Conservation (phyloP, 2,888 invertebrate species). For the Hymenopus coronatus region DNA sequence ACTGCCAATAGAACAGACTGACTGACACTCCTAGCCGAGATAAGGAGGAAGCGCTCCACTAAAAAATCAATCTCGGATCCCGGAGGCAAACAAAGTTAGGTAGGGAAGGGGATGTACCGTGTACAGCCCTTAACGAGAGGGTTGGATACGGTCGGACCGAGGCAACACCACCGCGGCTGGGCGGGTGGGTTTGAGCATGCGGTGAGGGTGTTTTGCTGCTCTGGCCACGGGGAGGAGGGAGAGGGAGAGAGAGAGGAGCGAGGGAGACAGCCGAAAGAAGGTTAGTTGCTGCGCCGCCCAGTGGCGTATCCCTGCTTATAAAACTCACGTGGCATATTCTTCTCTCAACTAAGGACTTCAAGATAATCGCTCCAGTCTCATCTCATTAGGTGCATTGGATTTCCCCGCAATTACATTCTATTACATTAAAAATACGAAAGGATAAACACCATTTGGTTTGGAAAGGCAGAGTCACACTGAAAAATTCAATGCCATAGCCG, state of each 20-base stretch:
- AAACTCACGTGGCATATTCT: neutral
- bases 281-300: conserved; percentile 3
- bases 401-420: too few relatives aligned
- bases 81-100: neutral
- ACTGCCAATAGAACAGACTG: neutral
- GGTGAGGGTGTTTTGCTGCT: conserved; percentile 20
- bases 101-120: neutral
- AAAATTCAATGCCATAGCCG: too few relatives aligned
- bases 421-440: too few relatives aligned
- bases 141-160: conserved; percentile 2
- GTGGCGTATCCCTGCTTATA: neutral
- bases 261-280: neutral
- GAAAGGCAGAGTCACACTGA: too few relatives aligned
- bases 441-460: too few relatives aligned
- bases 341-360: neutral
- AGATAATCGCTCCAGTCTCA: neutral
- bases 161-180: neutral
- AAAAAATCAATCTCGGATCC: conserved; percentile 1
- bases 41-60: neutral
- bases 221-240: conserved; percentile 6
- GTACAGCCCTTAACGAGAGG: conserved; percentile 20
- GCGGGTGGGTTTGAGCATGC: conserved; percentile 5
- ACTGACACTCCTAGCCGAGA: neutral
- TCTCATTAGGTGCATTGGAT: too few relatives aligned
- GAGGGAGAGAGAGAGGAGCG: neutral